Percentiles rank a stretch among this genome's conserved stretches.
phyloP scores from a whole-genome alignment of 2,797 vertebrate species.

The Paedocypris micromegethes region DNA sequence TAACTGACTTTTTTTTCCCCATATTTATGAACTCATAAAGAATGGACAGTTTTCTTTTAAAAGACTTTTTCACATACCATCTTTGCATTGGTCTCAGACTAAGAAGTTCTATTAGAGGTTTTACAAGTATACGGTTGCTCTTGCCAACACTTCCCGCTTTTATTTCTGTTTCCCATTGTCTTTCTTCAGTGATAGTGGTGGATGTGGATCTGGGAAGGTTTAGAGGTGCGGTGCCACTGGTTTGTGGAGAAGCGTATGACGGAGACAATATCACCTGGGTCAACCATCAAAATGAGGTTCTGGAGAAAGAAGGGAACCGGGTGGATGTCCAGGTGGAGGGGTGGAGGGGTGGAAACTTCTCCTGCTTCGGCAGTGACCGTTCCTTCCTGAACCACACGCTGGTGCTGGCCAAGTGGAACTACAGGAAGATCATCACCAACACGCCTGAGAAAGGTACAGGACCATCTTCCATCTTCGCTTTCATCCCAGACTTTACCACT shows the following conservation, averaged over 20 bases:
- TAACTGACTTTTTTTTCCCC: too few species aligned
- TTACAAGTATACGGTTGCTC: background rate
- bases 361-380: slow-evolving; percentile 58
- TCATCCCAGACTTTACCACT: too few species aligned
- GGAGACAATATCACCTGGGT: slow-evolving; percentile 36
- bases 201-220: slow-evolving; percentile 28
- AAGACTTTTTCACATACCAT: too few species aligned
- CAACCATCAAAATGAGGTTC: slow-evolving; percentile 16
- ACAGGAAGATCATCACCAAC: slow-evolving; percentile 37
- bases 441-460: slow-evolving; percentile 41
- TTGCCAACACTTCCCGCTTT: background rate
- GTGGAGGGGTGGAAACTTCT: slow-evolving; percentile 65
- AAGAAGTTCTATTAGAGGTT: too few species aligned
- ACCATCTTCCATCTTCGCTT: too few species aligned
- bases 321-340: slow-evolving; percentile 51
- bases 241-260: slow-evolving; percentile 39
- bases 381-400: slow-evolving; percentile 62
- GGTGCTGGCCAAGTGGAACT: slow-evolving; percentile 58
- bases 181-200: slow-evolving; percentile 40
- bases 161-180: background rate
- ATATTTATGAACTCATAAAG: too few species aligned
- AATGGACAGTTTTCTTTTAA: too few species aligned
- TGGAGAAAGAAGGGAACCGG: slow-evolving; percentile 36
- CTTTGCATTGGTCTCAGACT: too few species aligned
- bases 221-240: slow-evolving; percentile 32